Conservation (phyloP, 2,113 vertebrate species). For the Dunckerocampus dactyliophorus region DNA sequence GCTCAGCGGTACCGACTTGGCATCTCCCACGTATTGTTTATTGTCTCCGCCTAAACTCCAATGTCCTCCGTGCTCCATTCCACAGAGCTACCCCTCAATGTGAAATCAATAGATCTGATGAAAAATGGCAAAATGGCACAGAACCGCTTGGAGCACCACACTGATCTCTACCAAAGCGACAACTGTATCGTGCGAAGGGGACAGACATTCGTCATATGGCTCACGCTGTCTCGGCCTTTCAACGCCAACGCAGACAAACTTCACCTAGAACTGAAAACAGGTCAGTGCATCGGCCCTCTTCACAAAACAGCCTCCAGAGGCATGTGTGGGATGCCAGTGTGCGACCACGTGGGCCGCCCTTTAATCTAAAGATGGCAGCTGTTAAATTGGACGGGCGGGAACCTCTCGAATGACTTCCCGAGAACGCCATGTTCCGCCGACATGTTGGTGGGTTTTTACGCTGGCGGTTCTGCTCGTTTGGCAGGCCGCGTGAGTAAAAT, state of each 20-base stretch:
- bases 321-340: neutral
- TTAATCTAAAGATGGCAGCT: conserved; percentile 1
- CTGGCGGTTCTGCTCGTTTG: neutral
- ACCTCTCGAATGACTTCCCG: neutral
- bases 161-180: conserved; percentile 71
- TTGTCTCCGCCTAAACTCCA: neutral
- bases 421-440: neutral
- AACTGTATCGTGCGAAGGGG: conserved; percentile 79
- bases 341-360: neutral
- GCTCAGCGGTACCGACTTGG: conserved; percentile 41
- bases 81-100: conserved; percentile 70
- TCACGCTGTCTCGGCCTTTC: conserved; percentile 74
- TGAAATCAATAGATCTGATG: conserved; percentile 75
- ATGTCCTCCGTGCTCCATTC: neutral
- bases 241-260: conserved; percentile 65
- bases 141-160: conserved; percentile 78
- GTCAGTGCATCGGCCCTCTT: conserved; percentile 49
- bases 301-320: neutral
- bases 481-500: neutral
- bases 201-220: conserved; percentile 75
- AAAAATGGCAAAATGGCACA: conserved; percentile 54
- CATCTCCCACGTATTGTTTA: neutral
- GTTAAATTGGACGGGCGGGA: conserved; percentile 7
- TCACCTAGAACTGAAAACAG: conserved; percentile 75
- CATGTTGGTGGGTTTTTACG: neutral